Percentiles rank a stretch among this genome's conserved stretches.
phyloP scores from a whole-genome alignment of 2,113 vertebrate species.

The Indicator maculatus region DNA sequence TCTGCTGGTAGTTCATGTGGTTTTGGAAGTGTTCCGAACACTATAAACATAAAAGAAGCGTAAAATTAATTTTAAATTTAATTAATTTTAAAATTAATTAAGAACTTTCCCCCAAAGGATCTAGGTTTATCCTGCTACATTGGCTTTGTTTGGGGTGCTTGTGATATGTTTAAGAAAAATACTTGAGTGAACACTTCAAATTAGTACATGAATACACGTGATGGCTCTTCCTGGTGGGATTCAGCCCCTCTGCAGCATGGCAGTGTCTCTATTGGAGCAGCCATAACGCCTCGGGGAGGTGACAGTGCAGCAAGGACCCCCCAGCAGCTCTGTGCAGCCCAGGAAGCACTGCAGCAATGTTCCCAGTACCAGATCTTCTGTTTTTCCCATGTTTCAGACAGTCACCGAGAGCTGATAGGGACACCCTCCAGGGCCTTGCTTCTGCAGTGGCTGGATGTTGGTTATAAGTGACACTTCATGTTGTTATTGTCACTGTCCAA shows the following conservation, averaged over 20 bases:
- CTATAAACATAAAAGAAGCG: not conserved
- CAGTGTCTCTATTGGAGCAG: not conserved
- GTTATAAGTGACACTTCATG: not conserved
- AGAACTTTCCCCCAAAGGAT: not conserved
- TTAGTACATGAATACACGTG: not conserved
- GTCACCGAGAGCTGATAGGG: rapidly evolving
- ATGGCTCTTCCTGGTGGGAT: not conserved
- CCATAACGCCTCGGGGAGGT: rapidly evolving
- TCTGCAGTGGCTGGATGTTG: not conserved
- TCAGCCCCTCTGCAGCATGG: not conserved
- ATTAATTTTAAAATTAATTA: not conserved
- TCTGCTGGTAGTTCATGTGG: not conserved
- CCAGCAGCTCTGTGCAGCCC: not conserved
- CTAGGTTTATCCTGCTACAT: not conserved
- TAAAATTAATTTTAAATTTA: not conserved
- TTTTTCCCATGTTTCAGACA: not conserved
- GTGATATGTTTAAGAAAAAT: not conserved
- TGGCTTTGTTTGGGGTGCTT: not conserved
- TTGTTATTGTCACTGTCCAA: not conserved
- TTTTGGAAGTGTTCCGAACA: not conserved
- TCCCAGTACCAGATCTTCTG: not conserved
- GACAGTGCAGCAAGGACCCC: not conserved
- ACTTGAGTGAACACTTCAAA: not conserved
- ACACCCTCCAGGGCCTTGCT: not conserved
- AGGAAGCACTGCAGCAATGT: not conserved